Evolutionary conservation across 1,140 invertebrate genomes (phyloP).

Genomic region (Pemphigus obesinymphae): DNA sequence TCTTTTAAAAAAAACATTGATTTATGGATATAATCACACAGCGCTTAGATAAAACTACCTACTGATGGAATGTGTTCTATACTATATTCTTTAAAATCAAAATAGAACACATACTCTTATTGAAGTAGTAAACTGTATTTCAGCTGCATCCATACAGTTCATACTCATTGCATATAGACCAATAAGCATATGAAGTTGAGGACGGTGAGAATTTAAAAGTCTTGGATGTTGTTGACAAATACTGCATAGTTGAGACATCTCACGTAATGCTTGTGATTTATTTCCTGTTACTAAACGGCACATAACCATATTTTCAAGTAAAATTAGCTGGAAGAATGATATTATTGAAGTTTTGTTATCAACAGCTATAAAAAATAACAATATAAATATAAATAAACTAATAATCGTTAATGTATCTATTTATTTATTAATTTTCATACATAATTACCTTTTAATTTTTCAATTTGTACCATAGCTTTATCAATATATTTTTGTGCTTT

Average conservation of each 20-base stretch:
- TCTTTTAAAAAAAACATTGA: too few relatives aligned
- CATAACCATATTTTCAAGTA: constrained; percentile 94
- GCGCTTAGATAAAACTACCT: too few relatives aligned
- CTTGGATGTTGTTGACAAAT: constrained; percentile 68
- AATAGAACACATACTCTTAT: constrained; percentile 69
- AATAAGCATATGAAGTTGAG: constrained; percentile 87
- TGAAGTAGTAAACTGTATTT: constrained; percentile 86
- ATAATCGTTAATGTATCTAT: too few relatives aligned
- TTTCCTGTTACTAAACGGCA: constrained; percentile 94
- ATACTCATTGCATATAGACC: constrained; percentile 97
- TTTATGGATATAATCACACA: too few relatives aligned
- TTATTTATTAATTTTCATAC: constrained; percentile 45
- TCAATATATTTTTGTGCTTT: constrained; percentile 98
- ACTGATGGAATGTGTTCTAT: too few relatives aligned
- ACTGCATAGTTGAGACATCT: constrained; percentile 72
- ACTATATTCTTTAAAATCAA: too few relatives aligned
- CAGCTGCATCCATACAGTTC: constrained; percentile 93
- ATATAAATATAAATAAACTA: not conserved
- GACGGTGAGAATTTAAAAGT: constrained; percentile 74
- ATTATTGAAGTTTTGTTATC: constrained; percentile 77
- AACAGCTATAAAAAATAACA: constrained; percentile 56
- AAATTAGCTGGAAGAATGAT: constrained; percentile 86
- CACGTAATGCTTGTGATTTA: constrained; percentile 76
- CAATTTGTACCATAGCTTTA: constrained; percentile 93
- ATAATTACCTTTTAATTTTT: constrained; percentile 81